Conservation (phyloP, 2,113 vertebrate genomes). For the Hippocampus zosterae region DNA sequence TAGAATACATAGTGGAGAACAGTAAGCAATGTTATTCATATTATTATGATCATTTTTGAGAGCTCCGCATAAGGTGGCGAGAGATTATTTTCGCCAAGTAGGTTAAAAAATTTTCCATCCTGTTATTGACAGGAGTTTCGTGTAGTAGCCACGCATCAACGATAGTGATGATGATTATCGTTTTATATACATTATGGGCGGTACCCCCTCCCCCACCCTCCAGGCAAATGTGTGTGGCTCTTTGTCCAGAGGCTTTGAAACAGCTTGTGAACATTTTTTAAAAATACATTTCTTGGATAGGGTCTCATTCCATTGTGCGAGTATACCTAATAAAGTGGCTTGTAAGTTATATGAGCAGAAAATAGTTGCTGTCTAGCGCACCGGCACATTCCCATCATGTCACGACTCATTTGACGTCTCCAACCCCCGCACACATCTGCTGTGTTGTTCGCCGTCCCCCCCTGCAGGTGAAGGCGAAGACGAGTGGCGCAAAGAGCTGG, state of each 20-base stretch:
- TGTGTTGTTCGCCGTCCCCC: constrained; percentile 75
- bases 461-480: constrained; percentile 80
- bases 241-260: constrained; percentile 15
- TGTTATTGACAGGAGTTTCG: constrained; percentile 18
- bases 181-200: constrained; percentile 49
- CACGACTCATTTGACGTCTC: constrained; percentile 27
- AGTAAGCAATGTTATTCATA: constrained; percentile 85
- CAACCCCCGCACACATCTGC: constrained; percentile 37
- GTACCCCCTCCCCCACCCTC: constrained; percentile 1
- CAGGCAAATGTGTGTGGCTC: constrained; percentile 41
- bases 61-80: constrained; percentile 42
- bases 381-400: constrained; percentile 21
- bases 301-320: not conserved
- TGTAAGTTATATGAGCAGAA: not conserved
- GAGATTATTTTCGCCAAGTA: constrained; percentile 30
- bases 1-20: constrained; percentile 89
- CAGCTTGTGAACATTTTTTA: not conserved
- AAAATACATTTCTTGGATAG: not conserved
- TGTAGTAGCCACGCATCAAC: constrained; percentile 29
- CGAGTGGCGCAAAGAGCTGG: constrained; percentile 88
- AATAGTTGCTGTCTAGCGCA: not conserved
- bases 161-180: constrained; percentile 24
- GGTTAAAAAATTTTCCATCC: constrained; percentile 25
- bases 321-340: not conserved
- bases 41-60: constrained; percentile 20